Evolutionary conservation across 2,797 vertebrate genomes (phyloP), one percentile per base, ranked within the genome.

Genomic region (Neopelma chrysocephalum): DNA sequence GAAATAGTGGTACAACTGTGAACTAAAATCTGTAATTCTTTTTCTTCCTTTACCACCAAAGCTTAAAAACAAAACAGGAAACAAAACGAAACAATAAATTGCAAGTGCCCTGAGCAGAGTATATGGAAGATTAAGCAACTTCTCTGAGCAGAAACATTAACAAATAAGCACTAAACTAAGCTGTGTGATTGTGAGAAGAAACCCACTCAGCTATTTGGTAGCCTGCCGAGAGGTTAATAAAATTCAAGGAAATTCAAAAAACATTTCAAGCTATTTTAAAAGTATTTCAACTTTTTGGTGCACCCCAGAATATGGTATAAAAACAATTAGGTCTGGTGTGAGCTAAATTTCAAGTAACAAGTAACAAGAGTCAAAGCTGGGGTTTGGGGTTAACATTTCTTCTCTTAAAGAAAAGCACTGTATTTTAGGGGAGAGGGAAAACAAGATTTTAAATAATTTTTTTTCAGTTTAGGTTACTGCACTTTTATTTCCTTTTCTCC

Each of bases 41-140:
- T 96, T 94, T 94, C 95, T 88, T 97, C 96, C 95, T 98, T 98
- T 95, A 94, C 97, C 93, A 96, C 96, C 89, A 92, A 97, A 97
- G 88, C 94, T 97, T 95, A 96, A 97, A 97, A 95, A 96, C 78
- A 56, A 93, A 95, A 94, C 95, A 95, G 94, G 95, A 97, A 97
- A 96, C 77, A 93, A 96, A 97, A 95, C 16, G 0, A 97, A 97
- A 97, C 97, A 97, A 98, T 92, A 97, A 95, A 97, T 96, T 96
- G 96, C 97, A 98, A 98, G 98, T 98, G 98, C 98, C 98, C 98
- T 98, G 98, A 98, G 98, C 98, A 98, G 97, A 98, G 97, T 97
- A 98, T 97, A 97, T 98, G 98, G 97, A 98, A 98, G 98, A 98
- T 98, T 98, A 98, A 98, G 97, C 97, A 97, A 98, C 96, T 97